Conservation (phyloP, 1,140 invertebrate genomes). For the Lepeophtheirus salmonis region DNA sequence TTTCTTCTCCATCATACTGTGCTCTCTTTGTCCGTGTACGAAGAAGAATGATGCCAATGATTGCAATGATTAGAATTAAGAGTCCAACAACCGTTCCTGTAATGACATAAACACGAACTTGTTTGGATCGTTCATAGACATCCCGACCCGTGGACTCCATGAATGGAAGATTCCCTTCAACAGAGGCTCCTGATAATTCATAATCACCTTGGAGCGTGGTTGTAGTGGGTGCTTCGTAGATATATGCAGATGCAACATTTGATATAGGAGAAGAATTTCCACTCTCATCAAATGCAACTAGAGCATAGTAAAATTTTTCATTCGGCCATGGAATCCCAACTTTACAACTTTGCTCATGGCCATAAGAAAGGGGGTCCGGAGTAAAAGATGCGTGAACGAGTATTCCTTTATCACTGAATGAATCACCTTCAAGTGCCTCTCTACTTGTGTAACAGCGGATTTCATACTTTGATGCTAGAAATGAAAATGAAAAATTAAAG, state of each 20-base stretch:
- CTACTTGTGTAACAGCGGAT: constrained; percentile 25
- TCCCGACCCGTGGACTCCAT: not conserved
- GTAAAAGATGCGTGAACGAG: constrained; percentile 23
- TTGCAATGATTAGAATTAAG: not conserved
- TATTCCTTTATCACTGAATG: constrained; percentile 24
- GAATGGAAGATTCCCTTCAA: constrained; percentile 11
- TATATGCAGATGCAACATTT: constrained; percentile 24
- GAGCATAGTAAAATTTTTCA: constrained; percentile 26
- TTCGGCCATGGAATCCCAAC: constrained; percentile 26
- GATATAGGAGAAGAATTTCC: constrained; percentile 24
- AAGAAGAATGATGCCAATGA: constrained; percentile 8
- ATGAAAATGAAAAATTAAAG: not conserved
- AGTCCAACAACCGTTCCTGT: not conserved
- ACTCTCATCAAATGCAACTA: constrained; percentile 24
- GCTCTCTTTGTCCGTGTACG: constrained; percentile 4
- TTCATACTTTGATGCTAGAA: constrained; percentile 13
- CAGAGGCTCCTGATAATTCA: constrained; percentile 20
- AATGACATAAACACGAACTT: constrained; percentile 5
- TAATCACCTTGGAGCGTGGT: constrained; percentile 21
- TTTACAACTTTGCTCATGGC: constrained; percentile 22
- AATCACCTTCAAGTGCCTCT: constrained; percentile 22
- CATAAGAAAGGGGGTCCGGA: constrained; percentile 23
- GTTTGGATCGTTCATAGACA: constrained; percentile 3
- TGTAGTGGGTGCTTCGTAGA: constrained; percentile 23
- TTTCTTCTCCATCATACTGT: not conserved